These are phyloP conservation scores for Cryptus armator DNA, from an alignment of 2,888 invertebrate species.

Conservation along the genomic window DNA sequence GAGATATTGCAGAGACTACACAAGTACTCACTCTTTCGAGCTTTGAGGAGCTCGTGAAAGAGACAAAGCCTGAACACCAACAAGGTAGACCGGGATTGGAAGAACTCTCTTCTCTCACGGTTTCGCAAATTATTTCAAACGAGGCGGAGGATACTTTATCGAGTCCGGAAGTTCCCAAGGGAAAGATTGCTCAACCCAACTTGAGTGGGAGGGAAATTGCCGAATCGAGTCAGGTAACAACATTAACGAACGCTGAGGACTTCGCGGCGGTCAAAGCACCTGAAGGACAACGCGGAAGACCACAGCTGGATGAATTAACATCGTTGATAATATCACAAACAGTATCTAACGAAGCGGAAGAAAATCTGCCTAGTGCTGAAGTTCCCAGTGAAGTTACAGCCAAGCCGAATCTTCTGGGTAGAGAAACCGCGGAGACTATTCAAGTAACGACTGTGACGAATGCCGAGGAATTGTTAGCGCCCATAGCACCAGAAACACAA, in stretches of 20 bases:
- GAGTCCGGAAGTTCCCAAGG: constrained; percentile 74
- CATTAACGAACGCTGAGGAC: constrained; percentile 76
- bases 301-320: constrained; percentile 68
- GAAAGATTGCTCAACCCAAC: constrained; percentile 81
- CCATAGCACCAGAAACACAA: constrained; percentile 68
- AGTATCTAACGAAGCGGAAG: constrained; percentile 72
- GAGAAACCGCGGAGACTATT: constrained; percentile 82
- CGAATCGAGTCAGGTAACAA: constrained; percentile 75
- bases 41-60: constrained; percentile 63
- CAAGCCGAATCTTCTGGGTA: constrained; percentile 75
- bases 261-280: constrained; percentile 64
- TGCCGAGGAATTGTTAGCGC: constrained; percentile 68
- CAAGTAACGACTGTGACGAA: constrained; percentile 77
- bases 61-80: constrained; percentile 60
- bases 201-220: constrained; percentile 80
- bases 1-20: constrained; percentile 79
- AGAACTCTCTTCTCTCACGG: constrained; percentile 72
- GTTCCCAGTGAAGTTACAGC: constrained; percentile 68
- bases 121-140: constrained; percentile 73
- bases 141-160: constrained; percentile 68
- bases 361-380: constrained; percentile 57
- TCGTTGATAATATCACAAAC: constrained; percentile 72
- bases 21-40: constrained; percentile 73
- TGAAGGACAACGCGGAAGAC: constrained; percentile 70
- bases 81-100: constrained; percentile 72